Base-by-base conservation (phyloP, 2,888 invertebrate genomes). In the Eupithecia subfuscata region DNA sequence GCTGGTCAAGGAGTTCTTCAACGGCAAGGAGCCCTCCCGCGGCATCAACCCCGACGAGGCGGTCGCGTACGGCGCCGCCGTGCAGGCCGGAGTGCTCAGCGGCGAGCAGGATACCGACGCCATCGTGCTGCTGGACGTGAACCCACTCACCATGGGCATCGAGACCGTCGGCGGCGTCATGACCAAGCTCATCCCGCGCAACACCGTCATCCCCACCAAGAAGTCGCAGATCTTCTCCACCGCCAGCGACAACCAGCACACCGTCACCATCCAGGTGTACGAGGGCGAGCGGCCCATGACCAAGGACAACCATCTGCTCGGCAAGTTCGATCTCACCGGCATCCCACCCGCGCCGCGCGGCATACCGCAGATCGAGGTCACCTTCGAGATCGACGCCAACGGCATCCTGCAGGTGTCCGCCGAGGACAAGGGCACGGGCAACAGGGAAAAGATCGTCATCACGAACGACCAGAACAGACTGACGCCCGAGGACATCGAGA, bases 261-360 rank as follows among this genome's bases (percentile, higher is more conserved):
- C 99, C 6, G 99, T 99, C 72, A 99, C 99, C 82, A 99, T 99
- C 90, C 98, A 99, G 93, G 99, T 99, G 0, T 99, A 98, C 91
- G 99, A 99, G 95, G 99, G 99, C 85, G 99, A 99, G 94, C 97
- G 99, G 86, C 99, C 99, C 40, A 99, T 99, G 99, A 99, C 99
- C 82, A 99, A 99, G 95, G 99, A 99, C 95, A 99, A 99, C 95
- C 99, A 99, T 94, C 95, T 99, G 82, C 96, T 99, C 78, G 99
- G 99, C 80, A 99, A 99, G 94, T 99, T 99, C 94, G 99, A 99
- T 89, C 95, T 99, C 78, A 99, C 98, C 76, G 99, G 99, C 79
- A 99, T 99, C 85, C 99, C 99, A 77, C 99, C 99, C 65, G 98
- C 98, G 71, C 98, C 98, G 0, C 95, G 98, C 86, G 98, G 98